phyloP scores from a whole-genome alignment of 2,888 invertebrate genomes.

The Lacanobia wlatinum region DNA sequence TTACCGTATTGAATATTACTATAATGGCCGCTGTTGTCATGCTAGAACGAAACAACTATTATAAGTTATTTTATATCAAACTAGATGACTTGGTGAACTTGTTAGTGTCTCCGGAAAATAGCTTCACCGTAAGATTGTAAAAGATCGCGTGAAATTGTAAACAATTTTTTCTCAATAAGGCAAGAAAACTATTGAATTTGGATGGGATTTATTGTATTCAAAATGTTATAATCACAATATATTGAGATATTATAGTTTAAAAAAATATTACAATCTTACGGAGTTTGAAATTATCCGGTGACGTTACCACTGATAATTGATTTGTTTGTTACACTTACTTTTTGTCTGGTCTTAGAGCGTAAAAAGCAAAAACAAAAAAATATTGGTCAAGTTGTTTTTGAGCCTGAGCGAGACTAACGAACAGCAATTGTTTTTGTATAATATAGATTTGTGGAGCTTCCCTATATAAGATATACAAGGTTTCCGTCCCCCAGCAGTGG shows the following conservation, averaged over 20 bases:
- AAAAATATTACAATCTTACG: too few relatives aligned
- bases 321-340: neutral
- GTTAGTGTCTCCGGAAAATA: too few relatives aligned
- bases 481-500: constrained; percentile 73
- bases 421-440: neutral
- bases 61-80: neutral
- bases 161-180: too few relatives aligned
- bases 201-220: too few relatives aligned
- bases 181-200: too few relatives aligned
- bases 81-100: neutral
- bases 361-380: too few relatives aligned
- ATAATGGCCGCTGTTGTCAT: neutral
- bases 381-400: neutral
- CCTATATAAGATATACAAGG: constrained; percentile 45
- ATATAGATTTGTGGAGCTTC: neutral
- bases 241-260: too few relatives aligned
- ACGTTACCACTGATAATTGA: neutral
- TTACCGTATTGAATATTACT: too few relatives aligned
- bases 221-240: too few relatives aligned
- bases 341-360: neutral
- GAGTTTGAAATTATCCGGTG: too few relatives aligned
- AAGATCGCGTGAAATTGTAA: too few relatives aligned
- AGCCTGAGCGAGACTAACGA: neutral
- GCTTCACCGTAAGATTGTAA: too few relatives aligned
- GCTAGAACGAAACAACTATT: neutral